A percentile compares a stretch with the other conserved stretches of the same genome.
phyloP scores from a whole-genome alignment of 2,797 vertebrate species.

The Eulemur coronatus region DNA sequence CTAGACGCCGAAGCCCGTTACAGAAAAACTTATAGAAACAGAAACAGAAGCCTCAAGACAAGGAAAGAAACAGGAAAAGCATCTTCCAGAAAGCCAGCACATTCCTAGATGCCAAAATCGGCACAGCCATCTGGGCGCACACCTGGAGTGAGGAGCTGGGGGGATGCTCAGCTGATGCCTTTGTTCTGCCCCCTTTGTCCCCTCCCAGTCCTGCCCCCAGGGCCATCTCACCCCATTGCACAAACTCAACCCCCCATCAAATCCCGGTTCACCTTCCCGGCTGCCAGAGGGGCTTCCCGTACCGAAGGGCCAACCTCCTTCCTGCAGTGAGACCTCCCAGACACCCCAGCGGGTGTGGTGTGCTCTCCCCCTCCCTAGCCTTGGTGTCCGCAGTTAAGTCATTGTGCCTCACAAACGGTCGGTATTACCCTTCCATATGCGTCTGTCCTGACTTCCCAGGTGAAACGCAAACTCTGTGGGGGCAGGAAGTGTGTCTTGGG shows the following conservation, averaged over 20 bases:
- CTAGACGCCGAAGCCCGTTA: background rate
- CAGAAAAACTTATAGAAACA: background rate
- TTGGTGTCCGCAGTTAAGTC: background rate
- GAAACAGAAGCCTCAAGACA: background rate
- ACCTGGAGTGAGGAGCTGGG: background rate
- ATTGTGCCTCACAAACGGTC: rapidly evolving
- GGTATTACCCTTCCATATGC: rapidly evolving
- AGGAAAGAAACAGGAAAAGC: background rate
- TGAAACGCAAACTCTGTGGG: rapidly evolving
- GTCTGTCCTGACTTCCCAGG: no score
- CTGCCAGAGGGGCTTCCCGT: background rate
- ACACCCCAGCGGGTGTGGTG: background rate
- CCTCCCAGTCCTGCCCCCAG: conserved; percentile 1
- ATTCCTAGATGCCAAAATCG: background rate
- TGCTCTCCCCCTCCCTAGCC: rapidly evolving
- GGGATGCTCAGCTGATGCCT: background rate
- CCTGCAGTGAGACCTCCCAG: conserved; percentile 11
- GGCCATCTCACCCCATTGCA: conserved; percentile 45
- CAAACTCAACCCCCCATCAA: background rate
- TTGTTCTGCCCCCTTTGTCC: conserved; percentile 10
- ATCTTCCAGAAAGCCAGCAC: background rate
- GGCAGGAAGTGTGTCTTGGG: rapidly evolving
- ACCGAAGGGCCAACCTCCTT: background rate
- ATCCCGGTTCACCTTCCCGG: background rate
- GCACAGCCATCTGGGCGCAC: background rate